A percentile compares a stretch with the other conserved stretches of the same genome.
Evolutionary conservation across 2,797 vertebrate species (phyloP).

Genomic region (Alca torda): DNA sequence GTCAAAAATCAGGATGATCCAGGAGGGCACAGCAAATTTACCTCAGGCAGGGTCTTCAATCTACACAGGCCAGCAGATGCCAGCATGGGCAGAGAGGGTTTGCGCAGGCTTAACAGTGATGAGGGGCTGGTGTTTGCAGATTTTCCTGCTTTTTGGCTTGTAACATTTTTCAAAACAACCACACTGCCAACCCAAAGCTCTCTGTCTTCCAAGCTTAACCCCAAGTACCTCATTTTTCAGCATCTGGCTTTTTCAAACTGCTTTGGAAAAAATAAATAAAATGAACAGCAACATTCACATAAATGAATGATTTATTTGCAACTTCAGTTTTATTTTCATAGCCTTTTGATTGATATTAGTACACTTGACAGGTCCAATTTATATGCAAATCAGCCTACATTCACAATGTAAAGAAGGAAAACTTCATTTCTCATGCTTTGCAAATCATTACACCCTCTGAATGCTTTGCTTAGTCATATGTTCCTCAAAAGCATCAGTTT

Average conservation of each 20-base stretch:
- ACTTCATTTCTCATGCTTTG: constrained; percentile 36
- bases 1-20: neutral
- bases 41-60: neutral
- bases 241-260: neutral
- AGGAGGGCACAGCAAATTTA: neutral
- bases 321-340: constrained; percentile 13
- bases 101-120: neutral
- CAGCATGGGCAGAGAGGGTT: neutral
- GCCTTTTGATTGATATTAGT: constrained; percentile 32
- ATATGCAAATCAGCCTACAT: constrained; percentile 51
- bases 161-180: neutral
- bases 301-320: constrained; percentile 51
- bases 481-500: constrained; percentile 34
- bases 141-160: neutral
- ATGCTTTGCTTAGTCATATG: neutral
- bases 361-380: constrained; percentile 50
- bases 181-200: neutral
- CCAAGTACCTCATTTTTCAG: neutral
- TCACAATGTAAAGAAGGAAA: constrained; percentile 4
- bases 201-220: neutral
- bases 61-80: neutral
- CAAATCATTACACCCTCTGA: constrained; percentile 16
- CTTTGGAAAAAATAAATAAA: neutral
- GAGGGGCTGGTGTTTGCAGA: neutral
- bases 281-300: neutral